phyloP scores from a whole-genome alignment of 2,888 invertebrate genomes.

The Melinopterus prodromus region DNA sequence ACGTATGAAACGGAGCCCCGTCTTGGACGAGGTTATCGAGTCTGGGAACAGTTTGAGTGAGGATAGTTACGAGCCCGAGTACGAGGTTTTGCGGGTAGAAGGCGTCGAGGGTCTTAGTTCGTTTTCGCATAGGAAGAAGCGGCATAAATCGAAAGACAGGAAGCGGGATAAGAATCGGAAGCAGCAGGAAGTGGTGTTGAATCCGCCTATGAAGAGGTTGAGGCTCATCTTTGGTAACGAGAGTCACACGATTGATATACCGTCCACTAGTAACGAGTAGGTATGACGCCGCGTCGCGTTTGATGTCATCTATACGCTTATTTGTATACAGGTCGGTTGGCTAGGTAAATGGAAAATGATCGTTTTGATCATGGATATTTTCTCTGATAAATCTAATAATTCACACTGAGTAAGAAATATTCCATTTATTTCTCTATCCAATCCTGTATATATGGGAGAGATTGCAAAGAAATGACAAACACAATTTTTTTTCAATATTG shows the following conservation, averaged over 20 bases:
- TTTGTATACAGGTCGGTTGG: background rate
- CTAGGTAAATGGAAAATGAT: background rate
- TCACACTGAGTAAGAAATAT: background rate
- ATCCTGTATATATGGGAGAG: background rate
- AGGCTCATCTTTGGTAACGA: constrained; percentile 89
- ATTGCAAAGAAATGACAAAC: background rate
- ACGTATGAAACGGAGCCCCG: constrained; percentile 87
- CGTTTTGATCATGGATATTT: background rate
- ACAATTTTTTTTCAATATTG: background rate
- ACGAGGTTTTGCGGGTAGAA: constrained; percentile 84
- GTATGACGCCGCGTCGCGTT: constrained; percentile 32
- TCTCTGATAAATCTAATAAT: no score
- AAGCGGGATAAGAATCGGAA: constrained; percentile 54
- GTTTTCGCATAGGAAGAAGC: constrained; percentile 68
- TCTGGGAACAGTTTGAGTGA: constrained; percentile 76
- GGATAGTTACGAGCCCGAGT: constrained; percentile 76
- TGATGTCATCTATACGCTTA: constrained; percentile 9
- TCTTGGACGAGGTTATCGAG: constrained; percentile 84
- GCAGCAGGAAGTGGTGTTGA: constrained; percentile 63
- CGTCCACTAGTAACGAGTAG: constrained; percentile 72
- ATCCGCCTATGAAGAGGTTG: constrained; percentile 84
- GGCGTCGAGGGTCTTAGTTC: constrained; percentile 68
- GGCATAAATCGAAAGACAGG: constrained; percentile 67
- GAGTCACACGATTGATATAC: constrained; percentile 88
- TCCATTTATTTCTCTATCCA: constrained; percentile 5